These are phyloP conservation scores for Ernsta delagoae DNA, from an alignment of 2,888 invertebrate genomes.

Conservation along the genomic window DNA sequence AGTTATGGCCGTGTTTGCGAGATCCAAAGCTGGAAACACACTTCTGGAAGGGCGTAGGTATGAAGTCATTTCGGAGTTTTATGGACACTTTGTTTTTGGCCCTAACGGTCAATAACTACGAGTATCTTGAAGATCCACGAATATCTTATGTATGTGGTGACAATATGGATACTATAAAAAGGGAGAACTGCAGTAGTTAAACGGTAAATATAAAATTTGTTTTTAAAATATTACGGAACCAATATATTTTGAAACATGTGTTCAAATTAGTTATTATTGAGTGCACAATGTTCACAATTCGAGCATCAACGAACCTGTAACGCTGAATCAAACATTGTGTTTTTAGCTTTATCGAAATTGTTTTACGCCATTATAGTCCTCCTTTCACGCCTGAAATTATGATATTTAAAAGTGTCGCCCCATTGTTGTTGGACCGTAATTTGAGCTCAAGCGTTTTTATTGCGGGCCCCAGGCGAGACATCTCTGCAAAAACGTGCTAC, in stretches of 20 bases:
- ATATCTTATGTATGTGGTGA: too few species aligned
- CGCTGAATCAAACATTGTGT: background rate
- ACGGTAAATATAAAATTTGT: too few species aligned
- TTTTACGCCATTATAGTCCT: conserved; percentile 51
- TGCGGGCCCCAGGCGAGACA: conserved; percentile 8
- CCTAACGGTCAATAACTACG: too few species aligned
- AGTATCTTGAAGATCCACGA: too few species aligned
- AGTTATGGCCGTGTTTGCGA: conserved; percentile 58
- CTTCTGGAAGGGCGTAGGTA: background rate
- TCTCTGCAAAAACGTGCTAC: background rate
- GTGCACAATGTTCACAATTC: too few species aligned
- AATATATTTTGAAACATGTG: too few species aligned
- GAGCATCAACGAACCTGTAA: too few species aligned
- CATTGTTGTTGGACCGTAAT: conserved; percentile 41
- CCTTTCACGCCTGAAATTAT: conserved; percentile 38
- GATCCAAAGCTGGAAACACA: conserved; percentile 41
- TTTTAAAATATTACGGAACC: too few species aligned
- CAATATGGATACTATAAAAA: too few species aligned
- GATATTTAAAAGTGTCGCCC: conserved; percentile 27
- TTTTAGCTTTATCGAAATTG: conserved; percentile 50
- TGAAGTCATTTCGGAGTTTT: background rate
- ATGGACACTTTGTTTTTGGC: background rate
- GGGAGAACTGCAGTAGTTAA: too few species aligned
- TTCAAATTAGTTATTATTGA: too few species aligned
- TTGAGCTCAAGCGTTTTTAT: conserved; percentile 32